Evolutionary conservation across 2,113 vertebrate species (phyloP).

Genomic region (Anarhynchus alexandrinus): DNA sequence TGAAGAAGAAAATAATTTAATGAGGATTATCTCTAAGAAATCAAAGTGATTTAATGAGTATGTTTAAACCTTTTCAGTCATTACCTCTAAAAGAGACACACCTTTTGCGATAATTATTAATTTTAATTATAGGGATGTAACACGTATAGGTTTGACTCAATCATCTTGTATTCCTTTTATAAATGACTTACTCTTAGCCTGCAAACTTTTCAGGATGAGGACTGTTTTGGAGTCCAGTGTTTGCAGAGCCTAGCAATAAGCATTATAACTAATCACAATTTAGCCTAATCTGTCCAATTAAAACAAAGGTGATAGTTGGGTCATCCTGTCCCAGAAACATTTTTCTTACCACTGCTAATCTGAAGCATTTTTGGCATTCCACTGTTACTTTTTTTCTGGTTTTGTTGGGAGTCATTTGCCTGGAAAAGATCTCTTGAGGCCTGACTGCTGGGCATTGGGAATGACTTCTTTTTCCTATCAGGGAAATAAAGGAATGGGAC

Average conservation of each 20-base stretch:
- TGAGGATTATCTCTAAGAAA: not conserved
- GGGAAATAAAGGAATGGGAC: not conserved
- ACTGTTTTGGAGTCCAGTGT: not conserved
- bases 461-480: not conserved
- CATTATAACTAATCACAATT: not conserved
- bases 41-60: not conserved
- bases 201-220: not conserved
- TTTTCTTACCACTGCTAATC: not conserved
- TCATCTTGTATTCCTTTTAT: not conserved
- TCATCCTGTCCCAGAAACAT: constrained; percentile 11
- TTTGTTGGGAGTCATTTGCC: not conserved
- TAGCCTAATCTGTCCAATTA: not conserved
- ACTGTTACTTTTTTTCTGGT: not conserved
- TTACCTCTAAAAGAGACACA: not conserved
- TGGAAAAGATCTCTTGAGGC: not conserved
- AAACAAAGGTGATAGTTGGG: not conserved
- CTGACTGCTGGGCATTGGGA: not conserved
- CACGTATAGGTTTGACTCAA: accelerated
- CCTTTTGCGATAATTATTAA: not conserved
- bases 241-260: not conserved
- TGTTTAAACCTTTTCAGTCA: not conserved
- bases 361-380: constrained; percentile 3
- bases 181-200: not conserved
- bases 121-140: not conserved
- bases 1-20: not conserved